Conservation (phyloP, 2,888 invertebrate genomes). For the Falcaria lacertinaria region DNA sequence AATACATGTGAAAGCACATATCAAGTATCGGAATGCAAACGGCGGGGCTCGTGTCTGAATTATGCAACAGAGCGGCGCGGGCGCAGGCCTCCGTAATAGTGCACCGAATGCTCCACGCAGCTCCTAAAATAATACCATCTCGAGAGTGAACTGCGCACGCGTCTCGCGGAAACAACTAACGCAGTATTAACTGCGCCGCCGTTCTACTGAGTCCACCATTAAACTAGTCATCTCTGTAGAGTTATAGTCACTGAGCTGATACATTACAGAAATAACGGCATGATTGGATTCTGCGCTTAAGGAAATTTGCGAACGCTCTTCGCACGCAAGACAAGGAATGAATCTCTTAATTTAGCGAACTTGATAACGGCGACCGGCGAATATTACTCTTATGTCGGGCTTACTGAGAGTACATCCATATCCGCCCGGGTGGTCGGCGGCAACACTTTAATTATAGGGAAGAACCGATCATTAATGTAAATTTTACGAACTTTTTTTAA, state of each 20-base stretch:
- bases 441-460: conserved; percentile 69
- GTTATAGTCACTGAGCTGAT: conserved; percentile 36
- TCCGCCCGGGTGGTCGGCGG: conserved; percentile 66
- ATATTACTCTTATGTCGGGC: conserved; percentile 59
- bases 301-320: conserved; percentile 41
- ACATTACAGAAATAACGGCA: conserved; percentile 56
- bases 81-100: conserved; percentile 65
- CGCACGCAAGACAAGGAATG: conserved; percentile 15
- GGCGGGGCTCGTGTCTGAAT: conserved; percentile 74
- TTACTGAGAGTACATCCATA: conserved; percentile 62
- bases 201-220: not conserved
- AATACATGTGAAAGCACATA: conserved; percentile 80
- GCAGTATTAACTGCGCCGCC: conserved; percentile 25
- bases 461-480: conserved; percentile 68
- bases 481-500: conserved; percentile 70
- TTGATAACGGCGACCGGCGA: conserved; percentile 53
- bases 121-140: conserved; percentile 65
- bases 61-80: conserved; percentile 72
- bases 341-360: conserved; percentile 66
- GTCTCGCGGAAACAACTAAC: conserved; percentile 34
- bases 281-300: conserved; percentile 55
- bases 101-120: conserved; percentile 57
- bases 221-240: not conserved
- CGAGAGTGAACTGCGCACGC: conserved; percentile 28
- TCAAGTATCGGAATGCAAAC: conserved; percentile 80